Conservation (phyloP, 2,888 invertebrate genomes). For the Cheiracanthium punctorium region DNA sequence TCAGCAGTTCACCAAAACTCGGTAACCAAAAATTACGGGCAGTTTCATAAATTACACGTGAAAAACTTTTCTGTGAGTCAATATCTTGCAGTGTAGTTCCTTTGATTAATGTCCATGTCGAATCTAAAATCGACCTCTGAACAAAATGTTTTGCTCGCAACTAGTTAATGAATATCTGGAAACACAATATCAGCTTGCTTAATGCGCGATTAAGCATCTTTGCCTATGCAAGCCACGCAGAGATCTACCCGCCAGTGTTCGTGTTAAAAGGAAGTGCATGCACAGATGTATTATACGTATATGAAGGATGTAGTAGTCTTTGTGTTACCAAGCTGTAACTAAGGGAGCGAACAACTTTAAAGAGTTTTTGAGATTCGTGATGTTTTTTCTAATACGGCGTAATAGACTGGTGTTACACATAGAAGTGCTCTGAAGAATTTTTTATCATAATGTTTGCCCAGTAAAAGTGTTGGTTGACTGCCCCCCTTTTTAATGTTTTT, state of each 20-base stretch:
- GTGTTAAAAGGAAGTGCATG: constrained; percentile 11
- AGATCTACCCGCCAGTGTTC: background rate
- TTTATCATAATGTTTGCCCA: background rate
- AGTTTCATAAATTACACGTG: too few species aligned
- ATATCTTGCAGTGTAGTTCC: background rate
- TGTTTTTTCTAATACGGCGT: background rate
- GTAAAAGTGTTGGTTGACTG: background rate
- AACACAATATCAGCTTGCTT: background rate
- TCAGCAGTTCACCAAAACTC: too few species aligned
- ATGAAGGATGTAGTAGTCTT: constrained; percentile 12
- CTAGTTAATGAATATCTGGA: background rate
- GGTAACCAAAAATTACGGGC: too few species aligned
- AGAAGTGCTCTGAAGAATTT: background rate
- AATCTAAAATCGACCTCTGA: background rate
- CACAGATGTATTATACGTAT: constrained; percentile 8
- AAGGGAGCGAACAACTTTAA: background rate
- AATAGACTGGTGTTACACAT: constrained; percentile 7
- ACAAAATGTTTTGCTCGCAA: background rate
- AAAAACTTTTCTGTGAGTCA: too few species aligned
- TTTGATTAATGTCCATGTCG: background rate
- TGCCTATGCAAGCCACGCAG: background rate
- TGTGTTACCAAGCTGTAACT: constrained; percentile 10
- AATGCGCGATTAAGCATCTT: background rate
- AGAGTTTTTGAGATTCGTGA: background rate
- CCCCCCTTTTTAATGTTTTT: background rate